phyloP scores from a whole-genome alignment of 2,797 vertebrate species.

The Podarcis lilfordi region DNA sequence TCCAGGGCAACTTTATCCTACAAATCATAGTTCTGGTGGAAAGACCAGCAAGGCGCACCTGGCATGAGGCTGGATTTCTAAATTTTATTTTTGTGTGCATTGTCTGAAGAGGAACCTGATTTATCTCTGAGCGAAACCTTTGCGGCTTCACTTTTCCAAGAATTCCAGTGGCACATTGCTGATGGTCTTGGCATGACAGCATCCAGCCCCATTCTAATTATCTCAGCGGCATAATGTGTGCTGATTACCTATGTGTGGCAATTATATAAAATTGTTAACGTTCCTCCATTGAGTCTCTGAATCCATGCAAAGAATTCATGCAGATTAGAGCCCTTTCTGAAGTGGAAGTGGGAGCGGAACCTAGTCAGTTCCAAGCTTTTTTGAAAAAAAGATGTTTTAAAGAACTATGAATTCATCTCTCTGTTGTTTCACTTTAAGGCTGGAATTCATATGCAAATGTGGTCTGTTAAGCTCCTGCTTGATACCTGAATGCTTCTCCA shows the following conservation, averaged over 20 bases:
- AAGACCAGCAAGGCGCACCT: background rate
- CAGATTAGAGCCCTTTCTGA: slow-evolving; percentile 42
- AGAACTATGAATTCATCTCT: background rate
- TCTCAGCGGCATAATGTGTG: slow-evolving; percentile 60
- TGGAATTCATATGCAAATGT: slow-evolving; percentile 9
- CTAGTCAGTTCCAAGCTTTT: slow-evolving; percentile 25
- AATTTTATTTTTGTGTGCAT: background rate
- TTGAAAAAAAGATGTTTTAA: background rate
- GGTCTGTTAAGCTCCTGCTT: background rate
- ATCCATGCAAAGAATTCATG: slow-evolving; percentile 51
- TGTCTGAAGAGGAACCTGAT: slow-evolving; percentile 9
- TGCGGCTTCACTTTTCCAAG: slow-evolving; percentile 3
- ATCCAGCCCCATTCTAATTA: slow-evolving; percentile 54
- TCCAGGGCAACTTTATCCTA: background rate
- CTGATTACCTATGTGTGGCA: slow-evolving; percentile 66
- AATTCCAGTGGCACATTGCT: slow-evolving; percentile 7
- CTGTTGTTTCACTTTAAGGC: slow-evolving; percentile 10
- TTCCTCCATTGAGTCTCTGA: slow-evolving; percentile 52
- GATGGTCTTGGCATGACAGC: slow-evolving; percentile 43
- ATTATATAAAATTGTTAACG: slow-evolving; percentile 62
- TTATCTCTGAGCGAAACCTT: slow-evolving; percentile 4
- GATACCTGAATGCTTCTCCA: background rate
- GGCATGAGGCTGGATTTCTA: background rate
- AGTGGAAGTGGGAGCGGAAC: slow-evolving; percentile 15
- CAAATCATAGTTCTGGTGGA: background rate